Percentiles rank a stretch among this genome's conserved stretches.
These are phyloP conservation scores for Nemotelus pantherinus DNA, from an alignment of 2,888 invertebrate species.

Conservation along the genomic window DNA sequence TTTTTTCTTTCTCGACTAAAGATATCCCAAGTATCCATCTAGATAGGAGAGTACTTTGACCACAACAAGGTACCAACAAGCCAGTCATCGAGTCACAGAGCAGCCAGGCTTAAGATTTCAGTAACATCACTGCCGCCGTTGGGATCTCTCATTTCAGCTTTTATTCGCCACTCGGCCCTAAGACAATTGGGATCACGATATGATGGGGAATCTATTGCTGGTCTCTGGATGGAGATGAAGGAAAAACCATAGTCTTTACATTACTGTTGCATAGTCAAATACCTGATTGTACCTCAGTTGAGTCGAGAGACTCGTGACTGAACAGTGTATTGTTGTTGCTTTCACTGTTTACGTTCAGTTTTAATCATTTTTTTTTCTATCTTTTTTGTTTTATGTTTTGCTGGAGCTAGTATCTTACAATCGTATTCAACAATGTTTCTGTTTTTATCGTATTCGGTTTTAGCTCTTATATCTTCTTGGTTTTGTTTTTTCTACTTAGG, in stretches of 20 bases:
- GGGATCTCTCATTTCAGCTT: not conserved
- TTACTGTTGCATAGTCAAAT: constrained; percentile 5
- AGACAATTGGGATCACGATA: constrained; percentile 4
- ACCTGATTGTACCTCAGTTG: constrained; percentile 3
- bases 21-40: too few relatives aligned
- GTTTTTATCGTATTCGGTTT: constrained; percentile 15
- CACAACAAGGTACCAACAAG: too few relatives aligned
- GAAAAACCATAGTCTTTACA: not conserved
- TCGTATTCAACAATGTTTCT: constrained; percentile 12
- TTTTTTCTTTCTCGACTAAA: not conserved
- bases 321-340: not conserved
- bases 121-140: too few relatives aligned
- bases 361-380: not conserved
- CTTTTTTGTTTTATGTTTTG: constrained; percentile 19
- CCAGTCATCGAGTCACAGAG: too few relatives aligned
- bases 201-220: not conserved
- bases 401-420: not conserved
- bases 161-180: not conserved
- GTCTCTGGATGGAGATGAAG: not conserved
- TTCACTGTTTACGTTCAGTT: not conserved
- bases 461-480: not conserved
- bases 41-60: too few relatives aligned
- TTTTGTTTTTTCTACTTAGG: not conserved
- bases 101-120: too few relatives aligned
- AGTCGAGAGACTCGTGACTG: not conserved